Evolutionary conservation across 1,140 invertebrate genomes (phyloP), one percentile per base, ranked within the genome.

Genomic region (Caenorhabditis brenneri): DNA sequence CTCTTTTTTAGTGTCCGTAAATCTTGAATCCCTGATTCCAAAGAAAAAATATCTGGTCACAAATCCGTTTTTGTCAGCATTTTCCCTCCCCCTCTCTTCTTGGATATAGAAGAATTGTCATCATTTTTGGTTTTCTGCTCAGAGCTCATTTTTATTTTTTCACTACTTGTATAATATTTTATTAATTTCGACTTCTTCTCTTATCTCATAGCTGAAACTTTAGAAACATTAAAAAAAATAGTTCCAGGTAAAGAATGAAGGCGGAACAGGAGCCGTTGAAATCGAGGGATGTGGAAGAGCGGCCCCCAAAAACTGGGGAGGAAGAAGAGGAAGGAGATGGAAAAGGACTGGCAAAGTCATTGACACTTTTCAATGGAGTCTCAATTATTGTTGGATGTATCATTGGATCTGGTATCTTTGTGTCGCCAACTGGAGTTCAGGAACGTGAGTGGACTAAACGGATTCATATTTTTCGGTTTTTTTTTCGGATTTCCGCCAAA

Each of bases 351-450:
- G 65, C 49, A 0, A 84, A 80, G n/a, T 83, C 84, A 15, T 60
- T 90, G 53, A 88, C 79, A 31, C 84, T 91, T 19, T 91, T 90
- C 81, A 88, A 88, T 58, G 90, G 91, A 55, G 88, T 91, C 60
- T 89, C 88, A 60, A 86, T 91, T 39, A 91, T 91, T 82, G 89
- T 91, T 74, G 90, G 90, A n/a, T 89, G 89, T 81, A 91, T 91
- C 42, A 91, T 91, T 80, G 90, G 90, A 36, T 89, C 88, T 89
- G 94, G 94, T 33, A 99, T 99, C 90, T 99, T 99, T 91, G 95
- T 99, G 16, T 97, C 96, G 1, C 97, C 97, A 0, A 96, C 95
- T 90, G 95, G 96, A 81, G 89, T 90, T 33, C 89, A 90, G 46
- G 88, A 90, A 88, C 88, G 89, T 91, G n/a, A n/a, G n/a, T n/a